Evolutionary conservation across 2,113 vertebrate genomes (phyloP), one percentile per base, ranked within the genome.

Genomic region (Microtus pennsylvanicus): DNA sequence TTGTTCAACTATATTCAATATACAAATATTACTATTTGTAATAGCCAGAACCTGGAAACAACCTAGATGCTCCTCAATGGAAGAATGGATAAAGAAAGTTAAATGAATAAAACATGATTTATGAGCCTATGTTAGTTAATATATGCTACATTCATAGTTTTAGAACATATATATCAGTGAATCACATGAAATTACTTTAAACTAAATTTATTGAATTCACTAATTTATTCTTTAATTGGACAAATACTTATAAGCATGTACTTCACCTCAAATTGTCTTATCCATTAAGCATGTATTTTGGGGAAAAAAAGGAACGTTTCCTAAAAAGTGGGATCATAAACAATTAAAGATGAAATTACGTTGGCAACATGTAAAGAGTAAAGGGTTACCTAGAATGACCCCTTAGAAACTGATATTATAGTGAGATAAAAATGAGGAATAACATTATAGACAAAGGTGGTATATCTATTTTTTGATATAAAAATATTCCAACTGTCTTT

Each of bases 31-130:
- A 52, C 50, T 14, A 52, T 52, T 52, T 52, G 50, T 52, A 52
- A 52, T 13, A 52, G 50, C 50, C 50, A 52, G 12, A 52, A 52
- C 50, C 50, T 50, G 50, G 11, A 50, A 52, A 52, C 12, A 52
- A 52, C 50, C 50, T 13, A 52, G 50, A 52, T 52, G 50, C 50
- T 14, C 50, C 50, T 52, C 50, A 52, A 52, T 13, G 50, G 50
- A 52, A 52, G 50, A 52, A 52, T 52, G 50, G 50, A 52, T 52
- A 52, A 52, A 52, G 12, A 52, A 52, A 24, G 12, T 42, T 85
- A 94, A 91, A 91, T 81, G 21, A 81, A 45, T 86, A 81, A 61
- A 55, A 80, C 80, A 88, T 81, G 22, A 82, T 75, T n/a, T 38
- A 58, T 82, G 52, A 13, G 21, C 5, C n/a, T 26, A 21, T 38